Base-by-base conservation (phyloP, 2,113 vertebrate species). In the Lepisosteus oculatus region DNA sequence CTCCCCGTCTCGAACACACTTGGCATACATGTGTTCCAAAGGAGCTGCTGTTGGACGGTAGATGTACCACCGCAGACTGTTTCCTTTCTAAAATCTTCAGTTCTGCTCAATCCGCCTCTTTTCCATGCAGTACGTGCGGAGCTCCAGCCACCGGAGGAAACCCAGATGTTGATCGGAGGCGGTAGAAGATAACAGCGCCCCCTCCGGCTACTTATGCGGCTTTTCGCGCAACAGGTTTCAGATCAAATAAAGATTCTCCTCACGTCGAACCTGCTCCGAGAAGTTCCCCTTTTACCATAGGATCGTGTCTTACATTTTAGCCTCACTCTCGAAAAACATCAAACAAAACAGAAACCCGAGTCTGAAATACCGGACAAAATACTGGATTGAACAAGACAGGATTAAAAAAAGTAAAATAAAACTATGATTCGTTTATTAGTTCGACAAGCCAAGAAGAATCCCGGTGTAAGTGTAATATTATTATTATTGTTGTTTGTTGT, bases 381-480 rank as follows among this genome's bases (percentile, higher is more conserved):
- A 6, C 8, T 51, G 47, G 47, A 51, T 51, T 51, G 4, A 9
- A 51, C 47, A 9, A 51, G 47, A 51, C 47, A 5, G 47, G 47
- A 51, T 1, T 9, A 51, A 51, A 59, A 0, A 12, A 59, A 51
- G 5, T 9, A 29, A 29, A 29, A 29, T 9, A 51, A 51, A 5
- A 51, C 9, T 51, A 51, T 88, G 85, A 75, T 89, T 63, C 84
- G 74, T 80, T 80, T 61, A 17, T 70, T 85, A 67, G 41, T 79
- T 80, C 64, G 76, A 51, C 86, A 88, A 3, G 83, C 77, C 47
- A 85, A 78, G 82, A 90, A 85, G 74, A 85, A 90, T 76, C 88
- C 85, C 17, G 88, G 86, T 82, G 87, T 90, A 88, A 81, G 88
- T 85, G 57, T 51, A 51, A 5, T 29, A 29, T 29, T 29, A 29